Conservation (phyloP, 2,797 vertebrate genomes). For the Garrulus glandarius region DNA sequence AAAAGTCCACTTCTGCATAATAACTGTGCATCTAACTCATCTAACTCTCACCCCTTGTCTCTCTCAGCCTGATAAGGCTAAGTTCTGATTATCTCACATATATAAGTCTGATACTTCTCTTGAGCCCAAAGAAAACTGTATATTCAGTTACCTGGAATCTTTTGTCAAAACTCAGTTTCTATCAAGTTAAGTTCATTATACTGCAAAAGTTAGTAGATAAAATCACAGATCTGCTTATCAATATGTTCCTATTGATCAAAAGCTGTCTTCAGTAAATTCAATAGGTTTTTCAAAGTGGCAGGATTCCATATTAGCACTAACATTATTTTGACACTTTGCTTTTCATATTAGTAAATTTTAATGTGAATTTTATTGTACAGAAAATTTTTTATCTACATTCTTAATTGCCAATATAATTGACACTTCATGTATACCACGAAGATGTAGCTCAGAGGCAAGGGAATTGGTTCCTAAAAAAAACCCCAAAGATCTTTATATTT, state of each 20-base stretch:
- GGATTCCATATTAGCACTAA: not conserved
- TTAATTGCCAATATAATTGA: not conserved
- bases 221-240: not conserved
- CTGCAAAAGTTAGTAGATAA: not conserved
- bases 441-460: not conserved
- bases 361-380: not conserved
- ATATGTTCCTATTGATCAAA: not conserved
- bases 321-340: not conserved
- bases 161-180: not conserved
- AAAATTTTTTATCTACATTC: not conserved
- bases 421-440: not conserved
- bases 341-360: not conserved
- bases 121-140: not conserved
- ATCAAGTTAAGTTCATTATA: not conserved
- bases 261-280: not conserved
- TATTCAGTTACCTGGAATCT: not conserved
- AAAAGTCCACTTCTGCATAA: not conserved
- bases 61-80: not conserved
- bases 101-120: not conserved
- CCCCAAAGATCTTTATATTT: not conserved
- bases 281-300: not conserved
- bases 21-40: not conserved
- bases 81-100: not conserved
- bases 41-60: not conserved
- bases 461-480: not conserved